Base-by-base conservation (phyloP, 2,113 vertebrate genomes). In the Indri indri region DNA sequence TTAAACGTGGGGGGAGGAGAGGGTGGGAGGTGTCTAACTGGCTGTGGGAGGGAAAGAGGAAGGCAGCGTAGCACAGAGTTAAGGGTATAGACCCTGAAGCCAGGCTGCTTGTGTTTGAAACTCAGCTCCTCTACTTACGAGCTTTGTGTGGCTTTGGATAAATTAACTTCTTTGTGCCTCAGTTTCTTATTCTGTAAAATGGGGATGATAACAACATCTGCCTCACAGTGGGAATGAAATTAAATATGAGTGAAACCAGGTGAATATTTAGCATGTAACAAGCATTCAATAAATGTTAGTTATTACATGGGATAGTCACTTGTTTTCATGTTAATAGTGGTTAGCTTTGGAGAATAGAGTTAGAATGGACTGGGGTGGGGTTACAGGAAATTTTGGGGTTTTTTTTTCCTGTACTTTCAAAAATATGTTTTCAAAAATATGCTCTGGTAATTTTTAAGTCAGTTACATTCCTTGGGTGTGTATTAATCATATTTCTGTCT, bases 401-500 rank as follows among this genome's bases (percentile, higher is more conserved):
- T 86, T 5, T 42, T 74, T 73, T 94, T n/a, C n/a, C 57, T 40
- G 47, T 61, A 87, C 71, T 95, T 83, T 95, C 82, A 95, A 81
- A 86, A 89, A 88, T 42, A 17, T n/a, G 65, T 52, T 89, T 85
- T 96, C 42, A 77, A 22, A 50, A 74, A 83, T 40, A 23, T 73
- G 65, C 57, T 73, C 73, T 6, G 7, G 61, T 89, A 32, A 88
- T 66, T 76, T 90, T 95, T 79, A 70, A 96, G 50, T 92, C 76
- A 81, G 84, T 80, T 71, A 85, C 76, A 85, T 81, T 77, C 18
- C 61, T 85, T 52, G 84, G 66, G 52, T 91, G 37, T 37, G 50
- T 71, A 82, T 88, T 90, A 96, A 96, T 96, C 77, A 80, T 89
- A 88, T 71, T 71, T 94, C 63, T 77, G 50, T 85, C 87, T 91